A percentile compares a stretch with the other conserved stretches of the same genome.
phyloP scores from a whole-genome alignment of 2,113 vertebrate genomes.

The Indicator indicator region DNA sequence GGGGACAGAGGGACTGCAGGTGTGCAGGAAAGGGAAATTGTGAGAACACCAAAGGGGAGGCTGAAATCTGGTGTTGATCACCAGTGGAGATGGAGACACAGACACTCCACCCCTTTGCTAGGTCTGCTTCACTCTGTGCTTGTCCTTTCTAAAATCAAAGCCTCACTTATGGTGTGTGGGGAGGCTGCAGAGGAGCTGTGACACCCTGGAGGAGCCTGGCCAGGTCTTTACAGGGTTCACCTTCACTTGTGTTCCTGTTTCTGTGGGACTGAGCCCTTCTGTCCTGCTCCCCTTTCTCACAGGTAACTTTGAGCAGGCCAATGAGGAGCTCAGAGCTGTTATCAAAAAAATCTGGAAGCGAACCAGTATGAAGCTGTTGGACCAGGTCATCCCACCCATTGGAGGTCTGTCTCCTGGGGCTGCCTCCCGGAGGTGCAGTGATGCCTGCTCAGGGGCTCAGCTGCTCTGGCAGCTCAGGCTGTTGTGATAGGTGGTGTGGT shows the following conservation, averaged over 20 bases:
- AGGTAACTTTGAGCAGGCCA: conserved; percentile 98
- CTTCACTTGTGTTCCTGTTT: background rate
- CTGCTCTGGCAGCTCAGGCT: background rate
- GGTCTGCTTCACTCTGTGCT: background rate
- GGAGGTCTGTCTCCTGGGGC: conserved; percentile 80
- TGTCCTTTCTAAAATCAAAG: background rate
- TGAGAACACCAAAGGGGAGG: background rate
- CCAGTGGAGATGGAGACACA: background rate
- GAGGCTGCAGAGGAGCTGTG: background rate
- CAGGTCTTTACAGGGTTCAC: background rate
- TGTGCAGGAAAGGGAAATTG: background rate
- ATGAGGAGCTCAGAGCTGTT: conserved; percentile 94
- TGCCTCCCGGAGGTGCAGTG: background rate
- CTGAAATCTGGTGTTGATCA: background rate
- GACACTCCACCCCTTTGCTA: fast-evolving
- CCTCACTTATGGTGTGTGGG: background rate
- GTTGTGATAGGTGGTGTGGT: background rate
- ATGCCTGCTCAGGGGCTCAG: background rate
- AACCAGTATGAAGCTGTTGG: conserved; percentile 97
- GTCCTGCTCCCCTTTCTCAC: background rate
- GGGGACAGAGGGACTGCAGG: background rate
- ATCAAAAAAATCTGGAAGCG: conserved; percentile 99
- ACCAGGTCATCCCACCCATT: conserved; percentile 97
- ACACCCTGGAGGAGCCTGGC: background rate
- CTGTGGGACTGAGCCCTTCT: background rate